phyloP scores from a whole-genome alignment of 2,797 vertebrate species.

The Serranus cabrilla region DNA sequence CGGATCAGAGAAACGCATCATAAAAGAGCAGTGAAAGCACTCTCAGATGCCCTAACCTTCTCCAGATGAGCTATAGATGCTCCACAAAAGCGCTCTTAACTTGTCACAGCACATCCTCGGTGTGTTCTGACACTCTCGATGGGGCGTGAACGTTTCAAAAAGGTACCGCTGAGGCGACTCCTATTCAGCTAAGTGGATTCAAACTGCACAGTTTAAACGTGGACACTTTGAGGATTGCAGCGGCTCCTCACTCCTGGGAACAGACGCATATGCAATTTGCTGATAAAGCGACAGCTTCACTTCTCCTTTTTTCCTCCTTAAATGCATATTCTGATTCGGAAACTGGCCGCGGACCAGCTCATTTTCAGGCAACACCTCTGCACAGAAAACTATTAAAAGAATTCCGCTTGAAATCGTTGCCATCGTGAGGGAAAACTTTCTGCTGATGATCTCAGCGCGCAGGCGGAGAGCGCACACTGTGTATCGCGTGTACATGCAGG shows the following conservation, averaged over 20 bases:
- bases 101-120: neutral
- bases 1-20: neutral
- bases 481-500: neutral
- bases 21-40: conserved; percentile 1
- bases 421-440: conserved; percentile 27
- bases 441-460: neutral
- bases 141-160: conserved; percentile 21
- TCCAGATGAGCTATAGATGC: neutral
- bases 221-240: conserved; percentile 17
- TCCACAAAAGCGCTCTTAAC: neutral
- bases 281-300: conserved; percentile 28
- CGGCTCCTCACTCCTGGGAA: neutral
- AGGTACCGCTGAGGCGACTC: conserved; percentile 1
- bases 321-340: neutral
- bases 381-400: conserved; percentile 16
- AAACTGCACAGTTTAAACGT: conserved; percentile 16
- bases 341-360: neutral
- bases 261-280: conserved; percentile 24
- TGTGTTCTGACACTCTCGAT: conserved; percentile 1
- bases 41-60: neutral
- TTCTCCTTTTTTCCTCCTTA: conserved; percentile 6
- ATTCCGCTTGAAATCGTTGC: neutral
- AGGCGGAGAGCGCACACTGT: conserved; percentile 4
- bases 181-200: conserved; percentile 37
- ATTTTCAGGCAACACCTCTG: conserved; percentile 11